phyloP scores from a whole-genome alignment of 2,888 invertebrate genomes.

The Drosophila ochracea region DNA sequence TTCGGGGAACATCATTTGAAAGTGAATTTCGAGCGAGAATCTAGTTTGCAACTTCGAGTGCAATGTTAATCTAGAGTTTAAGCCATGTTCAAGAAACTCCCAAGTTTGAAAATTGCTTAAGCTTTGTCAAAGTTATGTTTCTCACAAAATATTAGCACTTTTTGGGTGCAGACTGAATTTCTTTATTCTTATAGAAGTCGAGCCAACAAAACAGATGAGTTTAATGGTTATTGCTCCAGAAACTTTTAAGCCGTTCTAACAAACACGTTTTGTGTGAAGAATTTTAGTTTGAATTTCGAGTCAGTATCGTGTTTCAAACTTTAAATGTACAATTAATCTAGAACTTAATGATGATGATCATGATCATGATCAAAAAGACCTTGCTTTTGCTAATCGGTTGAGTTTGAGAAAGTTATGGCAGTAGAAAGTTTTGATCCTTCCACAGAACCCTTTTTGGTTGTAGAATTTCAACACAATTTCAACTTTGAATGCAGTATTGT shows the following conservation, averaged over 20 bases:
- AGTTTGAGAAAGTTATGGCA: constrained; percentile 3
- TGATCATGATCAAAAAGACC: background rate
- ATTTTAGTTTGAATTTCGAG: background rate
- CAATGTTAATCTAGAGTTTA: background rate
- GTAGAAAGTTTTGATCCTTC: background rate
- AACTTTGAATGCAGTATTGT: background rate
- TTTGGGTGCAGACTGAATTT: background rate
- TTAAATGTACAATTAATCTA: background rate
- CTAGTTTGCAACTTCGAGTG: too few species aligned
- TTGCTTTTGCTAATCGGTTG: constrained; percentile 8
- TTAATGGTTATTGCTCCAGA: background rate
- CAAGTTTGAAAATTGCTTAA: too few species aligned
- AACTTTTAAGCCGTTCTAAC: background rate
- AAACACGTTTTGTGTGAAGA: background rate
- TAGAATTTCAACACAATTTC: background rate
- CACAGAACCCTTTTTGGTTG: background rate
- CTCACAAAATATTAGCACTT: background rate
- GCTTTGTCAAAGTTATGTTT: background rate
- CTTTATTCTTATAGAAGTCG: background rate
- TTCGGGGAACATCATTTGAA: background rate
- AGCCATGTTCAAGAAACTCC: background rate
- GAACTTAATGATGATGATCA: too few species aligned
- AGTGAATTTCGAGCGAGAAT: background rate
- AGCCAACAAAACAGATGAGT: background rate
- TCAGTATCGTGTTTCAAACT: background rate